Percentiles rank a stretch among this genome's conserved stretches.
phyloP scores from a whole-genome alignment of 2,797 vertebrate genomes.

The Eospalax fontanierii region DNA sequence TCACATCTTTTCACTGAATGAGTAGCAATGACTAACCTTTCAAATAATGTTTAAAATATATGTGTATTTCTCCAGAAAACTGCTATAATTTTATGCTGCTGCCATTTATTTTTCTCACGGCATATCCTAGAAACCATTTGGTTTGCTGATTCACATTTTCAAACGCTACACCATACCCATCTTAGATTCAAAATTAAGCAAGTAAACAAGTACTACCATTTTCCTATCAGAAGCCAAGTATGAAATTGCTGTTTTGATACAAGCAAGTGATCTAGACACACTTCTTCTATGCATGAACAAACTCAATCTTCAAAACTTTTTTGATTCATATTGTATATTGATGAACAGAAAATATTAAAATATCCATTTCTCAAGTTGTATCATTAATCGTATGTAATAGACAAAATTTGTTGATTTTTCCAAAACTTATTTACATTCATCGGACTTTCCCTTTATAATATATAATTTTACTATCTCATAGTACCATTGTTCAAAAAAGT shows the following conservation, averaged over 20 bases:
- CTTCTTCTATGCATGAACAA: not conserved
- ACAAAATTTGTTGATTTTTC: not conserved
- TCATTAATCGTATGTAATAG: not conserved
- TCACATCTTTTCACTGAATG: not conserved
- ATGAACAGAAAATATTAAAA: not conserved
- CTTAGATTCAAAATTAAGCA: constrained; percentile 1
- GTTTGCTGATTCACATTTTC: constrained; percentile 3
- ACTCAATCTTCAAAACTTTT: not conserved
- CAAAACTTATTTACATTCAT: not conserved
- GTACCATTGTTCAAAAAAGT: not conserved
- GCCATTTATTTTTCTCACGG: not conserved
- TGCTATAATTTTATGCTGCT: not conserved
- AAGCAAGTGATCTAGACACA: not conserved
- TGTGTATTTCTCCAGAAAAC: not conserved
- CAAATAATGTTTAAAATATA: not conserved
- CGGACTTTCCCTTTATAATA: not conserved
- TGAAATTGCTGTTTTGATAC: not conserved
- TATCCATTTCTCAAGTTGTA: not conserved
- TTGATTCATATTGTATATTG: not conserved
- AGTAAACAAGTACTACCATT: not conserved
- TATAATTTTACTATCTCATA: not conserved
- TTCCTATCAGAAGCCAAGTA: not conserved
- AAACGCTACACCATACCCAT: not conserved
- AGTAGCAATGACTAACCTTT: not conserved
- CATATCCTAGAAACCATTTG: not conserved